phyloP scores from a whole-genome alignment of 2,888 invertebrate species.

The Aporophyla nigra region DNA sequence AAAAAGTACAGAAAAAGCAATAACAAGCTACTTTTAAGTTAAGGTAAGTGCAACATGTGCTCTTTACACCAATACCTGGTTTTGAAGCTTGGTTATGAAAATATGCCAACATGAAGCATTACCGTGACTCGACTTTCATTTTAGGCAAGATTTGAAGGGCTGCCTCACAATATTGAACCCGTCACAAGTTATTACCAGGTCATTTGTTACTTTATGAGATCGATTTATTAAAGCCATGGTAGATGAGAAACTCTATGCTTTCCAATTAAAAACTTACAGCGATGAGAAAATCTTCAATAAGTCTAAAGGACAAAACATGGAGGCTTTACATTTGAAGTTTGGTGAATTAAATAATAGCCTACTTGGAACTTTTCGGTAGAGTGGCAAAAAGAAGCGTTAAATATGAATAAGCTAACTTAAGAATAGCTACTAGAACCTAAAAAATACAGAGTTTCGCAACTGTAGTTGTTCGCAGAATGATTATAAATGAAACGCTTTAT shows the following conservation, averaged over 20 bases:
- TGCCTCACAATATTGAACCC: conserved; percentile 39
- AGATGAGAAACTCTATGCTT: conserved; percentile 23
- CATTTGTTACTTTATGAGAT: conserved; percentile 45
- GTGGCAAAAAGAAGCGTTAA: conserved; percentile 15
- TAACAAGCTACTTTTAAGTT: neutral
- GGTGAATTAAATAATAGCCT: conserved; percentile 15
- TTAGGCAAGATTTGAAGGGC: conserved; percentile 38
- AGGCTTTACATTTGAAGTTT: conserved; percentile 5
- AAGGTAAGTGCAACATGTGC: conserved; percentile 8
- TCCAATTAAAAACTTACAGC: conserved; percentile 25
- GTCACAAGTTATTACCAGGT: conserved; percentile 45
- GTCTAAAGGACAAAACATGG: neutral
- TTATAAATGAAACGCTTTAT: conserved; percentile 45
- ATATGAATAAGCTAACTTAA: conserved; percentile 26
- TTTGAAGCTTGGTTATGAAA: conserved; percentile 36
- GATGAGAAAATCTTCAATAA: conserved; percentile 11
- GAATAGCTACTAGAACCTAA: conserved; percentile 10
- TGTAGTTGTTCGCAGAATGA: conserved; percentile 45
- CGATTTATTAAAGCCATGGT: conserved; percentile 43
- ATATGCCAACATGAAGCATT: conserved; percentile 44
- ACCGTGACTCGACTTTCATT: conserved; percentile 54
- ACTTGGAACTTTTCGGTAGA: conserved; percentile 18
- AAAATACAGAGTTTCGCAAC: conserved; percentile 29
- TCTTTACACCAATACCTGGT: conserved; percentile 9
- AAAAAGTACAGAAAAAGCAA: neutral